Base-by-base conservation (phyloP, 1,140 invertebrate species). In the Brachionus paranguensis region DNA sequence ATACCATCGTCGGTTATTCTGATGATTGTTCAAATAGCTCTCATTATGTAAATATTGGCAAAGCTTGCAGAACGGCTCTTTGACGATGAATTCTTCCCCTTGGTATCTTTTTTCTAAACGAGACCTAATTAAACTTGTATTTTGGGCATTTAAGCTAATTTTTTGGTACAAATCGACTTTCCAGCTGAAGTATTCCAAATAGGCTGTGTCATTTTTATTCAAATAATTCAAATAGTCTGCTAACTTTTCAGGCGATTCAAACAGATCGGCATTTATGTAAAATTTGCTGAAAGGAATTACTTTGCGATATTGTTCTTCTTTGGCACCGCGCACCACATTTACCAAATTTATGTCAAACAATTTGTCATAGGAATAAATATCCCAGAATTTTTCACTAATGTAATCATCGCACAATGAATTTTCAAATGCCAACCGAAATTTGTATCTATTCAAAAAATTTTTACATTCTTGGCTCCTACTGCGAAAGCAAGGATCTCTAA, bases 281-380 rank as follows among this genome's bases (percentile, higher is more conserved):
- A 88, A 88, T 60, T 89, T 85, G 3, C 85, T 92, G 14, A 24
- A 41, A 0, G 97, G 96, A 1, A 96, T 94, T 83, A 92, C 93
- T 43, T 93, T 92, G 76, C 92, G 93, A 89, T 99, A 99, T 87
- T 98, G 96, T 41, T 94, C 93, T 0, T 93, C 93, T 45, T 93
- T 86, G 0, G 88, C 96, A 1, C 97, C 97, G 95, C 98, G 97
- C 17, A 97, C 96, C 70, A 97, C 95, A 0, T 95, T 95, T 65
- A 98, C 50, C 12, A 53, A 3, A 43, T 81, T 41, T 3, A 81
- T 24, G 14, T 78, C 50, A 55, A 78, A 78, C 11, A 78, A 14
- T 24, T 78, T 76, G 1, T 78, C 29, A 55, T 29, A 55, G 3
- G n/a, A 43, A 33, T 78, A 78, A 50, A 78, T 78, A 14, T 84